Base-by-base conservation (phyloP, 2,888 invertebrate genomes). In the Agelastica alni region DNA sequence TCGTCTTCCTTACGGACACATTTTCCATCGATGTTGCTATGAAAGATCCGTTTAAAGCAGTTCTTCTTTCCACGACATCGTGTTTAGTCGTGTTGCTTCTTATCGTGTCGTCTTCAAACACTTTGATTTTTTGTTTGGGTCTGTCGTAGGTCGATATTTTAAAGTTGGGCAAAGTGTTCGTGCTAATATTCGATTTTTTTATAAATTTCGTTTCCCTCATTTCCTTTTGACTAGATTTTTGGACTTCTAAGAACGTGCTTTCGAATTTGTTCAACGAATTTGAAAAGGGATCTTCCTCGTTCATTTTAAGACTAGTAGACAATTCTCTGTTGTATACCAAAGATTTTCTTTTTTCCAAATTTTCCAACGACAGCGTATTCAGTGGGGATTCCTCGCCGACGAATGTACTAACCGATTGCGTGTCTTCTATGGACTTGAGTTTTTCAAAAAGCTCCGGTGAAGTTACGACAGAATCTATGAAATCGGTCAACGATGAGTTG, bases 61-160 rank as follows among this genome's bases (percentile, higher is more conserved):
- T 30, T n/a, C 17, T 16, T 7, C 13, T 37, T 31, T 49, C 48
- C 45, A 20, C 47, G 58, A 28, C 22, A 4, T 60, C 63, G 16
- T 28, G 49, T 56, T 65, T 43, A 59, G 36, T 45, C 3, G 67
- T 66, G 60, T 73, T 77, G 58, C 77, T 77, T 53, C 75, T 62
- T 31, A 78, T 68, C 7, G 75, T 77, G 46, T 77, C 77, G 53
- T 78, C 78, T 61, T 78, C 78, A 59, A 77, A 78, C 10, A 78
- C 77, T 53, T 75, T 75, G 20, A 78, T 74, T 60, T 74, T 76
- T 42, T 72, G 69, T 53, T 73, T 75, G 3, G 77, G 75, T 42
- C 70, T 70, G 52, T 77, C 74, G 61, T 78, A 78, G 1, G 78
- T 76, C 1, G 78, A 75, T 57, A 78, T 77, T 68, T 76, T 76